Conservation (phyloP, 2,797 vertebrate genomes). For the Gila robusta region DNA sequence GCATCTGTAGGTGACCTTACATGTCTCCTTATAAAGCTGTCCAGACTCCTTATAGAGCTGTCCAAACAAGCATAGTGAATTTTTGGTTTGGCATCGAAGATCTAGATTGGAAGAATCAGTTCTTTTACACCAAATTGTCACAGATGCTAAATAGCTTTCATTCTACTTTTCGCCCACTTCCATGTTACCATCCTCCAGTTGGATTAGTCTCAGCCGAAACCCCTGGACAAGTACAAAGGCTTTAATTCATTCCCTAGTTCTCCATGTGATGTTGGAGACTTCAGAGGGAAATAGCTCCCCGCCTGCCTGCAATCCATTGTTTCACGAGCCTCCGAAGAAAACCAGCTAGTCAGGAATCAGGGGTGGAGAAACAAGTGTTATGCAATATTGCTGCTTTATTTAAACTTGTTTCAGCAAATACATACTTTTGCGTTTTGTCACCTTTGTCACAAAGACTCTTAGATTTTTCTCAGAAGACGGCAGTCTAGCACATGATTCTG, state of each 20-base stretch:
- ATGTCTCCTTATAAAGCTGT: background rate
- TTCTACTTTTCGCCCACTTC: slow-evolving; percentile 46
- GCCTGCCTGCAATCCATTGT: slow-evolving; percentile 68
- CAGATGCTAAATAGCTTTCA: slow-evolving; percentile 56
- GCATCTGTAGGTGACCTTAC: background rate
- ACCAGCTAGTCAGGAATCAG: slow-evolving; percentile 62
- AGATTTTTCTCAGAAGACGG: background rate
- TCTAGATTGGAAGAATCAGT: slow-evolving; percentile 79
- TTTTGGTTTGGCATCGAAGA: background rate
- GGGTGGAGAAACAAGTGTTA: slow-evolving; percentile 53
- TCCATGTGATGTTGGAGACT: slow-evolving; percentile 72
- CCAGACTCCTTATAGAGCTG: background rate
- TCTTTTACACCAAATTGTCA: background rate
- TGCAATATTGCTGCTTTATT: slow-evolving; percentile 24
- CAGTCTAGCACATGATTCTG: no score
- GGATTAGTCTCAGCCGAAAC: slow-evolving; percentile 63
- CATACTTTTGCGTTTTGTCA: background rate
- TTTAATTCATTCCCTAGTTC: slow-evolving; percentile 70
- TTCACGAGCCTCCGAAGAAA: slow-evolving; percentile 61
- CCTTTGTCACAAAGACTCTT: background rate
- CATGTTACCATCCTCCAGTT: slow-evolving; percentile 65
- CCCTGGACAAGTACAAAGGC: slow-evolving; percentile 71
- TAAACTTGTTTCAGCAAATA: background rate
- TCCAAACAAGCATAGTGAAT: background rate
- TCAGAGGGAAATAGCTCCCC: slow-evolving; percentile 63